A percentile compares a stretch with the other conserved stretches of the same genome.
These are phyloP conservation scores for Puma concolor DNA, from an alignment of 2,113 vertebrate genomes.

Conservation along the genomic window DNA sequence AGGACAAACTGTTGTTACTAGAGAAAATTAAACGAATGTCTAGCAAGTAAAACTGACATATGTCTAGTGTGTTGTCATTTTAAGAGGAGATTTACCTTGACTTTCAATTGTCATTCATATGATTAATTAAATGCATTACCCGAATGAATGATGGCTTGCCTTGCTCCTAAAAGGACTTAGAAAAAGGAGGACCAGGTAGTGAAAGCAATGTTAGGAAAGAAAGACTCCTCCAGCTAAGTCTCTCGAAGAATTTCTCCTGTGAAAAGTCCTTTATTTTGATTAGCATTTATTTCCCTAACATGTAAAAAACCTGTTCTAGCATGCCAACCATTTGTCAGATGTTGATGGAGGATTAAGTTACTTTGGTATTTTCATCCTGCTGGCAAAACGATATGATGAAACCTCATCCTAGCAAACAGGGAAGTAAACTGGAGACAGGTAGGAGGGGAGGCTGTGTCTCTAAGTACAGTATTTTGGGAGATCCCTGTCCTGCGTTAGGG, in stretches of 20 bases:
- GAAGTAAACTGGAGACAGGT: neutral
- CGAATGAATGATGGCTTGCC: neutral
- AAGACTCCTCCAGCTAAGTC: neutral
- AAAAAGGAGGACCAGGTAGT: neutral
- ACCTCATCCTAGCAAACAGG: neutral
- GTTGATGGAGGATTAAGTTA: neutral
- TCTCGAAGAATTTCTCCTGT: neutral
- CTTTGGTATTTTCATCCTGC: slow-evolving; percentile 28
- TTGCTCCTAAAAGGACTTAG: neutral
- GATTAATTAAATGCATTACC: neutral
- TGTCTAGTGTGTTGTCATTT: neutral
- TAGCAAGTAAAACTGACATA: neutral
- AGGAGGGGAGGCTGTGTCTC: neutral
- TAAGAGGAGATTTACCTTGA: slow-evolving; percentile 12
- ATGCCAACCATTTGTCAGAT: neutral
- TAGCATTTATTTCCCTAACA: slow-evolving; percentile 4
- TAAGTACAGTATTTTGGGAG: rapidly evolving
- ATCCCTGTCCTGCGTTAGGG: neutral
- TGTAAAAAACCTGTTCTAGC: neutral
- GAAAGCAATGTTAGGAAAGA: neutral
- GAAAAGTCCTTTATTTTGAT: neutral
- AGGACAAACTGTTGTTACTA: neutral
- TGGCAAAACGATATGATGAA: neutral
- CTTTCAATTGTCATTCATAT: neutral
- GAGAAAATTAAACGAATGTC: neutral